A percentile compares a stretch with the other conserved stretches of the same genome.
phyloP scores from a whole-genome alignment of 2,113 vertebrate genomes.

The Pelmatolapia mariae region DNA sequence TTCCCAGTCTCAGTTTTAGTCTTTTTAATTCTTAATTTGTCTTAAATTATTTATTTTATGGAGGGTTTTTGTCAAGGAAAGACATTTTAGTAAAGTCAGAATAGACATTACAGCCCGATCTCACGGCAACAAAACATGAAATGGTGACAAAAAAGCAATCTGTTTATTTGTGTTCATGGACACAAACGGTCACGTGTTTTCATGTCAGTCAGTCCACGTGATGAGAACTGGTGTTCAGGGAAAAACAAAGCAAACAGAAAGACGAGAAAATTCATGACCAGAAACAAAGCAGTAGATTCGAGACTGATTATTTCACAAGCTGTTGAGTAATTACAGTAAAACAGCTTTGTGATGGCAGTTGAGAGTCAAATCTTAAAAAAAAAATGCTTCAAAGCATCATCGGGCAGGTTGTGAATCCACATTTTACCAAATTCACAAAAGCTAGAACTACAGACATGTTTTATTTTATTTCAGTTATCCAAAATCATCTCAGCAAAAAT shows the following conservation, averaged over 20 bases:
- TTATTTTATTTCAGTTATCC: not conserved
- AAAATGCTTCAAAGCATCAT: not conserved
- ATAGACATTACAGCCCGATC: not conserved
- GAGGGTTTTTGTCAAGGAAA: not conserved
- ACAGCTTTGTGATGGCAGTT: not conserved
- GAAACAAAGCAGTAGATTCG: not conserved
- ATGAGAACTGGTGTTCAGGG: not conserved
- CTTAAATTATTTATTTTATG: not conserved
- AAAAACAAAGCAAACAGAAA: not conserved
- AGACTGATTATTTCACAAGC: not conserved
- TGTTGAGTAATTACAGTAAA: not conserved
- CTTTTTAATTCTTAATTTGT: not conserved
- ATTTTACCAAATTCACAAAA: not conserved
- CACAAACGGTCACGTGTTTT: not conserved
- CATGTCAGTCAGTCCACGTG: not conserved
- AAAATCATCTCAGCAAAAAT: not conserved
- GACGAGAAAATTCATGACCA: not conserved
- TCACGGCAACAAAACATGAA: not conserved
- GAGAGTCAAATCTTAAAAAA: not conserved
- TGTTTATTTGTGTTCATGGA: not conserved
- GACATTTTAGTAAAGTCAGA: not conserved
- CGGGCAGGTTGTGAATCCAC: not conserved
- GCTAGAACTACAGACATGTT: not conserved
- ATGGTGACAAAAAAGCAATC: not conserved
- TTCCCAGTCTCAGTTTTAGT: not conserved